A percentile compares a stretch with the other conserved stretches of the same genome.
These are phyloP conservation scores for Conus canariensis DNA, from an alignment of 2,888 invertebrate species.

Conservation along the genomic window DNA sequence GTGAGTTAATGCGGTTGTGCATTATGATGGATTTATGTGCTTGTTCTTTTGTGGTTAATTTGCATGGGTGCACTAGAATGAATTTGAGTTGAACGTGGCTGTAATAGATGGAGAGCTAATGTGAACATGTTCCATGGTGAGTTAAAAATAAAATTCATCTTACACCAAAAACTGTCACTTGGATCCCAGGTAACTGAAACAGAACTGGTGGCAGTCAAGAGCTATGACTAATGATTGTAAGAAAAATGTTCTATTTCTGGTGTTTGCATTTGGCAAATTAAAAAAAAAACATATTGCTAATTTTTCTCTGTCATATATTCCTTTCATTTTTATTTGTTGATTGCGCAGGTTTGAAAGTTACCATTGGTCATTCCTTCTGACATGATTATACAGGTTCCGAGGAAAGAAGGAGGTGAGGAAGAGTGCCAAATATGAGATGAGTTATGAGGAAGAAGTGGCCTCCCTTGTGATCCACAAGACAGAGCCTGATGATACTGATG, in stretches of 20 bases:
- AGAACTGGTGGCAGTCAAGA: too few species aligned
- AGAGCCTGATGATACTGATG: conserved; percentile 71
- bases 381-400: conserved; percentile 66
- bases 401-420: conserved; percentile 72
- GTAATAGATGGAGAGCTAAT: background rate
- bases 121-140: too few species aligned
- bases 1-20: conserved; percentile 39
- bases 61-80: background rate
- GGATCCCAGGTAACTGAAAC: too few species aligned
- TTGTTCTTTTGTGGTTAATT: background rate
- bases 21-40: background rate
- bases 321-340: background rate
- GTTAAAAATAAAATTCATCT: too few species aligned
- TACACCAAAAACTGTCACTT: too few species aligned
- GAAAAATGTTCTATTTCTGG: too few species aligned
- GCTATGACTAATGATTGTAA: too few species aligned
- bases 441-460: conserved; percentile 72
- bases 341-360: too few species aligned
- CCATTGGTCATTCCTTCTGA: background rate
- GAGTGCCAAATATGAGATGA: conserved; percentile 73
- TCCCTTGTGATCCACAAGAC: conserved; percentile 84
- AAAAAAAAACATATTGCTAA: too few species aligned
- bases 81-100: background rate
- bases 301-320: background rate
- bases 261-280: too few species aligned